These are phyloP conservation scores for Ophthalmotilapia sp. DNA, from an alignment of 2,113 vertebrate species.

Conservation along the genomic window DNA sequence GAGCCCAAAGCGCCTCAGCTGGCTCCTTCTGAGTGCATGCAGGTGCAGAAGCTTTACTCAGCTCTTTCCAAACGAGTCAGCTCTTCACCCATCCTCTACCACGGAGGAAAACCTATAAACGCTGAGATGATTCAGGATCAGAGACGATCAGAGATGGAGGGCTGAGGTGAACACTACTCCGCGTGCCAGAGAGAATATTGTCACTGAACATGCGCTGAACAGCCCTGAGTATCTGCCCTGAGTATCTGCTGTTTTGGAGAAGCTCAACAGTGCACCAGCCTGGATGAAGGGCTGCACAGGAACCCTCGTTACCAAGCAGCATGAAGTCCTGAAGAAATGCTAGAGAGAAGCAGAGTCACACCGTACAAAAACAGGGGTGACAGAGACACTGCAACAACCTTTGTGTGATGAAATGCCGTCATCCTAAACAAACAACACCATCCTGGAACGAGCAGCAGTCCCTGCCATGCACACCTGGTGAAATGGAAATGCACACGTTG, in stretches of 20 bases:
- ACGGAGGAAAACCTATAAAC: neutral
- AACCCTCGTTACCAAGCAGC: neutral
- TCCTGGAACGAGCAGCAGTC: neutral
- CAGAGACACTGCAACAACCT: neutral
- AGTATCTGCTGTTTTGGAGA: neutral
- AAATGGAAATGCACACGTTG: neutral
- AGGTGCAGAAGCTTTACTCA: neutral
- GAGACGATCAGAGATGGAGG: neutral
- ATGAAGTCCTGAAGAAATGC: neutral
- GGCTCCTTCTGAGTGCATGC: neutral
- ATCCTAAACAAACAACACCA: neutral
- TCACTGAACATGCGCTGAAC: neutral
- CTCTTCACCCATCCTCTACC: neutral
- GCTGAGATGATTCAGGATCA: neutral
- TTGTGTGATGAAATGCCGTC: neutral
- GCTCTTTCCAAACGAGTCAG: neutral
- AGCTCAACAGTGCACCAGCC: neutral
- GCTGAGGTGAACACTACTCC: neutral
- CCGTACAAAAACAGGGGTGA: neutral
- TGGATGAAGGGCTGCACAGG: neutral
- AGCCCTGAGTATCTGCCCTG: neutral
- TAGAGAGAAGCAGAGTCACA: neutral
- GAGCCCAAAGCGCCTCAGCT: fast-evolving
- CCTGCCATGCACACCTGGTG: neutral
- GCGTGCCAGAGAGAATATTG: neutral